Conservation (phyloP, 1,140 invertebrate genomes). For the Helicoverpa zea region DNA sequence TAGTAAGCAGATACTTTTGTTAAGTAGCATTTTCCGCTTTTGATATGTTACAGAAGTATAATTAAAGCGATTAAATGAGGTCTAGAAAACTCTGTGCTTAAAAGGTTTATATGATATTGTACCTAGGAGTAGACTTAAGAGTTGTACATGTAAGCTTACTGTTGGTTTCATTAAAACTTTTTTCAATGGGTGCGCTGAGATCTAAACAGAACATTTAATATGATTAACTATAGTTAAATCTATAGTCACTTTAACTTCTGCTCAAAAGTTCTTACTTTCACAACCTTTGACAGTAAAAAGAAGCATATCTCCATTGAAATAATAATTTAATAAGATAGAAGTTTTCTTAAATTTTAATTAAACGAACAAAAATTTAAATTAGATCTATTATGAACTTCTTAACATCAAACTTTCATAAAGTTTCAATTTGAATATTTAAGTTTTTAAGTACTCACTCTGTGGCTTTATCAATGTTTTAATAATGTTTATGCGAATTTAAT, state of each 20-base stretch:
- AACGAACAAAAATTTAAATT: constrained; percentile 4
- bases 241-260: neutral
- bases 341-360: neutral
- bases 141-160: too few relatives aligned
- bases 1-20: too few relatives aligned
- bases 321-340: constrained; percentile 18
- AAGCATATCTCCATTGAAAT: neutral
- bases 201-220: too few relatives aligned
- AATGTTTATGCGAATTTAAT: neutral
- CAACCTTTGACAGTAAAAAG: neutral
- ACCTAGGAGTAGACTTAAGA: too few relatives aligned
- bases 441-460: constrained; percentile 1
- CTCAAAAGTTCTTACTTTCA: neutral
- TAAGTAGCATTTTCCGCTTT: too few relatives aligned
- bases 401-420: neutral
- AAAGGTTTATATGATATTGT: too few relatives aligned
- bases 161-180: too few relatives aligned
- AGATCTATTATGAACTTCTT: constrained; percentile 10
- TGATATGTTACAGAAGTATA: too few relatives aligned
- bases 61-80: too few relatives aligned
- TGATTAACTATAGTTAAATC: too few relatives aligned
- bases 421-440: constrained; percentile 16
- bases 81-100: too few relatives aligned
- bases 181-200: too few relatives aligned
- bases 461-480: constrained; percentile 5